phyloP scores from a whole-genome alignment of 2,888 invertebrate genomes.

The Papilio protenor region DNA sequence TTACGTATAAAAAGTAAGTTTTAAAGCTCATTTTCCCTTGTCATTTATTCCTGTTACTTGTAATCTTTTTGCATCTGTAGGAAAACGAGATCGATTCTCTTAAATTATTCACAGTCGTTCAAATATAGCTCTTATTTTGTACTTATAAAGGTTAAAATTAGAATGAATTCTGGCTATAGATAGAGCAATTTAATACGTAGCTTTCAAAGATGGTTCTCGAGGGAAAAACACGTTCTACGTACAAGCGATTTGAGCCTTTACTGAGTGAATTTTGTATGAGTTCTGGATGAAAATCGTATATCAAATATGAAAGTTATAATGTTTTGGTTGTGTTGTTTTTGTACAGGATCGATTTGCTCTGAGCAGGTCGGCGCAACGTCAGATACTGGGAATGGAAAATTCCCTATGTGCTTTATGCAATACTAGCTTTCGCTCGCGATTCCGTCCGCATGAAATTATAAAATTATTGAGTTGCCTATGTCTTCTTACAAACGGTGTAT shows the following conservation, averaged over 20 bases:
- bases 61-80: conserved; percentile 52
- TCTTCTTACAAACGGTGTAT: too few relatives aligned
- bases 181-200: conserved; percentile 80
- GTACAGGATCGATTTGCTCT: conserved; percentile 79
- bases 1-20: neutral
- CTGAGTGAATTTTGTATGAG: neutral
- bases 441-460: too few relatives aligned
- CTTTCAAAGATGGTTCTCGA: conserved; percentile 82
- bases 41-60: conserved; percentile 51
- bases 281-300: conserved; percentile 56
- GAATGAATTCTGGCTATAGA: conserved; percentile 57
- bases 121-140: conserved; percentile 51
- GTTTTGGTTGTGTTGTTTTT: conserved; percentile 55
- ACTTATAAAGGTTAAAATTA: conserved; percentile 51
- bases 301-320: conserved; percentile 51
- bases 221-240: conserved; percentile 70
- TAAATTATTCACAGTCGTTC: conserved; percentile 53
- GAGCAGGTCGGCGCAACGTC: conserved; percentile 67
- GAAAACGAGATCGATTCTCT: conserved; percentile 81
- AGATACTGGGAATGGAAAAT: conserved; percentile 63
- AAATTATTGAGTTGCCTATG: too few relatives aligned
- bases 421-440: neutral
- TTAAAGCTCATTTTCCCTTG: conserved; percentile 54
- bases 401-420: conserved; percentile 49
- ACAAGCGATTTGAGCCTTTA: conserved; percentile 58